A percentile compares a stretch with the other conserved stretches of the same genome.
phyloP scores from a whole-genome alignment of 2,888 invertebrate genomes.

The Luperina testacea region DNA sequence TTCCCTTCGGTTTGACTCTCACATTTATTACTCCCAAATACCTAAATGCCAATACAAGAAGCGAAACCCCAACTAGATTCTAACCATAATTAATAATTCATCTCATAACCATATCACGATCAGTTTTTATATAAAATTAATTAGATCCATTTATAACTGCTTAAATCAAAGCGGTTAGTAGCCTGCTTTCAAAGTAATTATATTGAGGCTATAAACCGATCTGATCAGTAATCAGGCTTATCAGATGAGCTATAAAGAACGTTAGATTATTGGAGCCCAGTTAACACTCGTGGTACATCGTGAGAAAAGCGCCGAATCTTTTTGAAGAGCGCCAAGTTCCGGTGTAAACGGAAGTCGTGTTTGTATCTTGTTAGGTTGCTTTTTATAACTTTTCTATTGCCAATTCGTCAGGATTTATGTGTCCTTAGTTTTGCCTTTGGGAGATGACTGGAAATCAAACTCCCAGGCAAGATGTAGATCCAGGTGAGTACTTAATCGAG shows the following conservation, averaged over 20 bases:
- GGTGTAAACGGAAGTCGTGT: constrained; percentile 56
- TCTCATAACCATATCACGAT: constrained; percentile 63
- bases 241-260: constrained; percentile 69
- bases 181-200: constrained; percentile 76
- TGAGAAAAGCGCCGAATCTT: constrained; percentile 59
- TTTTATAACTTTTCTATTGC: constrained; percentile 50
- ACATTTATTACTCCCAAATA: constrained; percentile 5
- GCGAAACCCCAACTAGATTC: constrained; percentile 49
- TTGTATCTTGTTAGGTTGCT: constrained; percentile 23
- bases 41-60: constrained; percentile 40
- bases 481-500: constrained; percentile 1
- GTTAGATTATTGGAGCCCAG: constrained; percentile 54
- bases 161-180: constrained; percentile 57
- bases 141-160: constrained; percentile 63
- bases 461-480: constrained; percentile 38
- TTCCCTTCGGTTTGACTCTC: background rate
- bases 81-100: constrained; percentile 57
- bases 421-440: constrained; percentile 51
- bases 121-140: constrained; percentile 65
- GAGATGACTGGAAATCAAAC: constrained; percentile 43
- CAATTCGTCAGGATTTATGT: constrained; percentile 64
- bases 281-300: constrained; percentile 57
- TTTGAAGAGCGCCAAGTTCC: constrained; percentile 57
- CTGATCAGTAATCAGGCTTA: constrained; percentile 78
- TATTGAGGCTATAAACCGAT: constrained; percentile 74